These are phyloP conservation scores for Pseudorasbora parva DNA, from an alignment of 2,113 vertebrate species.

Conservation along the genomic window DNA sequence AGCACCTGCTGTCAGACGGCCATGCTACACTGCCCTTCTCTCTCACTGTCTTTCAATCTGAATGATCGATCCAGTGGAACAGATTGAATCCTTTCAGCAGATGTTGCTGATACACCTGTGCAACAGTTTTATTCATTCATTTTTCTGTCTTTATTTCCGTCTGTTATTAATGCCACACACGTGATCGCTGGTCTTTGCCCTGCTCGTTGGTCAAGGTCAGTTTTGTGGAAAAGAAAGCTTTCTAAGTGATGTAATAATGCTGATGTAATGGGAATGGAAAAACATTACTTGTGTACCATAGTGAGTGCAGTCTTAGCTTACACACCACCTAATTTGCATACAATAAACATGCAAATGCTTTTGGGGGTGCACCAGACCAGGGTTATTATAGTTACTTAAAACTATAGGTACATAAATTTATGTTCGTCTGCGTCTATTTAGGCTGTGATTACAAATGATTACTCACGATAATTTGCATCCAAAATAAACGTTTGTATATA, in stretches of 20 bases:
- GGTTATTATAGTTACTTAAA: not conserved
- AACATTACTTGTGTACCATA: too few species aligned
- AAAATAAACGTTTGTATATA: too few species aligned
- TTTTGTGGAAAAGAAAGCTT: conserved; percentile 34
- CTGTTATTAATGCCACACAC: conserved; percentile 20
- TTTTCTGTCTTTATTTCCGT: not conserved
- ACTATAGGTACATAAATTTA: too few species aligned
- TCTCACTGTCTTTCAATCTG: conserved; percentile 42
- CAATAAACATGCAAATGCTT: not conserved
- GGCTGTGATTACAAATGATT: too few species aligned
- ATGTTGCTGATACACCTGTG: conserved; percentile 49
- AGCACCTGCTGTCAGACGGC: conserved; percentile 64
- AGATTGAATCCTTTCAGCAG: conserved; percentile 57
- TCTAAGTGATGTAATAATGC: not conserved
- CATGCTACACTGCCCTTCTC: conserved; percentile 52
- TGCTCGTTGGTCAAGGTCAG: conserved; percentile 29
- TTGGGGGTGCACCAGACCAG: too few species aligned
- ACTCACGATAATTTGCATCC: too few species aligned
- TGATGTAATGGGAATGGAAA: conserved; percentile 18
- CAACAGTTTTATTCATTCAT: conserved; percentile 15
- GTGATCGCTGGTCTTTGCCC: not conserved
- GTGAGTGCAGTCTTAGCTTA: not conserved
- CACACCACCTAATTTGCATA: not conserved
- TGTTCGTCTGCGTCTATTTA: too few species aligned
- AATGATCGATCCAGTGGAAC: conserved; percentile 50